Conservation (phyloP, 2,113 vertebrate genomes). For the Mormyrus iriodes region DNA sequence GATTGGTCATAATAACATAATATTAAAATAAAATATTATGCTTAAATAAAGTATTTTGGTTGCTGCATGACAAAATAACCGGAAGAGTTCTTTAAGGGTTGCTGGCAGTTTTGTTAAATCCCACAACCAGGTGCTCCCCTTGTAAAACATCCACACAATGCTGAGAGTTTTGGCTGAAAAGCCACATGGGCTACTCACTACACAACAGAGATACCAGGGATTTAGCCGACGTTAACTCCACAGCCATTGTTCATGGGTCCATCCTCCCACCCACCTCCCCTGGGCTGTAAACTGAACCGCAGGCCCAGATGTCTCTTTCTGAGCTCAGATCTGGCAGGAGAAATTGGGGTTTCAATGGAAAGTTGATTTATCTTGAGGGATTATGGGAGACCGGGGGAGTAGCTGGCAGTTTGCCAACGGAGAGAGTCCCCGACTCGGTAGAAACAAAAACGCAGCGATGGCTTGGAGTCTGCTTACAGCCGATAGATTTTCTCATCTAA, state of each 20-base stretch:
- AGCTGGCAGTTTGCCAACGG: conserved; percentile 49
- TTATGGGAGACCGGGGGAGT: conserved; percentile 56
- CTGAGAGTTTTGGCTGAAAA: neutral
- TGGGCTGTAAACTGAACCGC: conserved; percentile 3
- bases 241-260: neutral
- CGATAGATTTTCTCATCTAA: neutral
- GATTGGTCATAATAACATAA: neutral
- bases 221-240: neutral
- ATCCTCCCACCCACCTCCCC: neutral
- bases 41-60: neutral
- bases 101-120: neutral
- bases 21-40: neutral
- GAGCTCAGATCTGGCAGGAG: conserved; percentile 48
- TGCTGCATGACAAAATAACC: neutral
- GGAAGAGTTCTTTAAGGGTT: neutral
- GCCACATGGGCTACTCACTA: neutral
- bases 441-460: conserved; percentile 41
- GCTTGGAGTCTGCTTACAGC: conserved; percentile 41
- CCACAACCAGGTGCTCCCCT: neutral
- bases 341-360: conserved; percentile 54
- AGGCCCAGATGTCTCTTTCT: conserved; percentile 37
- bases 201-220: neutral
- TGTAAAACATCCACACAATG: neutral
- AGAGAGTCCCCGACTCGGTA: conserved; percentile 61
- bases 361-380: conserved; percentile 61